Conservation (phyloP, 2,888 invertebrate genomes). For the Drosophila neotestacea region DNA sequence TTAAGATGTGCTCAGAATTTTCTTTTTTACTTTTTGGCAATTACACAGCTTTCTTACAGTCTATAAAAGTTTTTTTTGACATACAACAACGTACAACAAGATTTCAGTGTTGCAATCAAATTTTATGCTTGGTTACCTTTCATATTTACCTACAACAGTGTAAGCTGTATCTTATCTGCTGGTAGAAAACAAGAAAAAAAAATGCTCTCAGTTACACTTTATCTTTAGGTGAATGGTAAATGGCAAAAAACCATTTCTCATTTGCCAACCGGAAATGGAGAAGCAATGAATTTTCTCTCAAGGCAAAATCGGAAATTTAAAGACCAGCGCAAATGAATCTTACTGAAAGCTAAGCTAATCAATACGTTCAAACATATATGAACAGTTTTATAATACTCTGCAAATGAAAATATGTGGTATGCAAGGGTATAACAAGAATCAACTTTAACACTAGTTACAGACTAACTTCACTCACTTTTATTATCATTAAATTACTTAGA, state of each 20-base stretch:
- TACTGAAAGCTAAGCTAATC: slow-evolving; percentile 4
- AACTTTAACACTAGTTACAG: neutral
- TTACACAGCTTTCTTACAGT: neutral
- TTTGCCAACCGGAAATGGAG: slow-evolving; percentile 3
- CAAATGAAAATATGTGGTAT: neutral
- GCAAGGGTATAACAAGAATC: neutral
- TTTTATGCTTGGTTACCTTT: neutral
- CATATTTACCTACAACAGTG: slow-evolving; percentile 5
- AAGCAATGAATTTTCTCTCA: slow-evolving; percentile 7
- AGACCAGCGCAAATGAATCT: neutral
- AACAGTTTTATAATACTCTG: neutral
- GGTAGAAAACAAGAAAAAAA: neutral
- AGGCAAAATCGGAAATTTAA: slow-evolving; percentile 10
- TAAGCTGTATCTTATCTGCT: neutral
- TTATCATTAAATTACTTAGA: neutral
- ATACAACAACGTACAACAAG: neutral
- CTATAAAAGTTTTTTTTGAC: neutral
- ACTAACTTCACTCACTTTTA: neutral
- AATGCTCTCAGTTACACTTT: neutral
- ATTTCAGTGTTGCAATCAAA: slow-evolving; percentile 4
- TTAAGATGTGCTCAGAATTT: neutral
- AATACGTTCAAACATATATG: neutral
- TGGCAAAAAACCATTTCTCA: slow-evolving; percentile 1
- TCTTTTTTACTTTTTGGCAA: neutral
- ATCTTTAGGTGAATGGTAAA: neutral